Percentiles rank a stretch among this genome's conserved stretches.
These are phyloP conservation scores for Mormyrus hasselquistii DNA, from an alignment of 2,797 vertebrate species.

Conservation along the genomic window DNA sequence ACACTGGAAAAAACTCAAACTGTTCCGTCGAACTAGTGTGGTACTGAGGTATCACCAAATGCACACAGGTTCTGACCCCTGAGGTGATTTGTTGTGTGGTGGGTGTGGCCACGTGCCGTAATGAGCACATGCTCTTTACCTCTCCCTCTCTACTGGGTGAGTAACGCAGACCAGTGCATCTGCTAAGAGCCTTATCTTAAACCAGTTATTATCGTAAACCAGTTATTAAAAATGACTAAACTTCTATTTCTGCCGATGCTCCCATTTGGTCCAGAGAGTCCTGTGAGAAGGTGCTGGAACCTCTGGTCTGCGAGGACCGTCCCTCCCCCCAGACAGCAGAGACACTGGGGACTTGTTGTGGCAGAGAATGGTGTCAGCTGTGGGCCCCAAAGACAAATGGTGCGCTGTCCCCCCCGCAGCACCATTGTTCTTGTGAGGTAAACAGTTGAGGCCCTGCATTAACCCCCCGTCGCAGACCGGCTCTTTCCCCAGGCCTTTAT, in stretches of 20 bases:
- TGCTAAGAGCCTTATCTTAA: background rate
- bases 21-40: no score
- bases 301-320: background rate
- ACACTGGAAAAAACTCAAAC: background rate
- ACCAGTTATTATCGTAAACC: background rate
- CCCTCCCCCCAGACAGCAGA: background rate
- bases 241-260: background rate
- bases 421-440: background rate
- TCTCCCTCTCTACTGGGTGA: background rate
- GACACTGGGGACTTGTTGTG: background rate
- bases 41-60: no score
- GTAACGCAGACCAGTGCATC: background rate
- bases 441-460: background rate
- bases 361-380: background rate
- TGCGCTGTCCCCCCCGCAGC: background rate
- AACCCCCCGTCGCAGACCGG: background rate
- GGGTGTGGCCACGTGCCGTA: no score
- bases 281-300: background rate
- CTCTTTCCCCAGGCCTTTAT: background rate
- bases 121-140: no score
- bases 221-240: background rate
- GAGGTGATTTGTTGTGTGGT: no score
- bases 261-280: background rate
- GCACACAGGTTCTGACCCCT: no score
- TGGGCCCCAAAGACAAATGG: background rate